Evolutionary conservation across 2,888 invertebrate genomes (phyloP).

Genomic region (Boloria euphrosyne): DNA sequence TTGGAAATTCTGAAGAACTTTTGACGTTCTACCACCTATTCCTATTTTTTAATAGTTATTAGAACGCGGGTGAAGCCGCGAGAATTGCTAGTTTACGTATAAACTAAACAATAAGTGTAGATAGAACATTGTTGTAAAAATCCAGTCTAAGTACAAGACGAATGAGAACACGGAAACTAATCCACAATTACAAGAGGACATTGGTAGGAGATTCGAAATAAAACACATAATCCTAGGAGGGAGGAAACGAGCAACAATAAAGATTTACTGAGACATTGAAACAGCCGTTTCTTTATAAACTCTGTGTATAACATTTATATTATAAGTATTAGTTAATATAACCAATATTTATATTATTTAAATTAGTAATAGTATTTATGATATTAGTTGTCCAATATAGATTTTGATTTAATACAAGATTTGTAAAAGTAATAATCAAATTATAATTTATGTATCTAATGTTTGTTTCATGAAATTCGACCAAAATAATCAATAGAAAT

Average conservation of each 20-base stretch:
- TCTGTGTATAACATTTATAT: background rate
- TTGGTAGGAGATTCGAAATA: constrained; percentile 75
- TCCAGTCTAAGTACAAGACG: constrained; percentile 47
- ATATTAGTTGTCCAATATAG: too few species aligned
- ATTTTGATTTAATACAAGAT: too few species aligned
- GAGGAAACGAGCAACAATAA: constrained; percentile 27
- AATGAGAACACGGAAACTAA: constrained; percentile 74
- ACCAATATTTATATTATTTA: too few species aligned
- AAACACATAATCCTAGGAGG: constrained; percentile 69
- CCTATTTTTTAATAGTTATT: too few species aligned
- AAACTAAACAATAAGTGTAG: constrained; percentile 5
- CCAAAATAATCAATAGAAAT: too few species aligned
- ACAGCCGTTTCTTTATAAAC: background rate
- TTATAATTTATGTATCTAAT: background rate
- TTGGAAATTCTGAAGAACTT: too few species aligned
- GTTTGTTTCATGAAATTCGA: background rate
- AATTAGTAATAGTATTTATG: too few species aligned
- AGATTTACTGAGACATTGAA: constrained; percentile 29
- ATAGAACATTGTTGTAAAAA: constrained; percentile 16
- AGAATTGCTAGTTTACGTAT: too few species aligned
- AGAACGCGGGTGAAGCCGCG: too few species aligned
- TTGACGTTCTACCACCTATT: too few species aligned
- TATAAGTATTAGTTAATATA: too few species aligned
- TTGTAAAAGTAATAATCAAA: too few species aligned
- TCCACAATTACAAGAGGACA: constrained; percentile 79